These are phyloP conservation scores for Euthynnus affinis DNA, from an alignment of 2,797 vertebrate genomes.

Conservation along the genomic window DNA sequence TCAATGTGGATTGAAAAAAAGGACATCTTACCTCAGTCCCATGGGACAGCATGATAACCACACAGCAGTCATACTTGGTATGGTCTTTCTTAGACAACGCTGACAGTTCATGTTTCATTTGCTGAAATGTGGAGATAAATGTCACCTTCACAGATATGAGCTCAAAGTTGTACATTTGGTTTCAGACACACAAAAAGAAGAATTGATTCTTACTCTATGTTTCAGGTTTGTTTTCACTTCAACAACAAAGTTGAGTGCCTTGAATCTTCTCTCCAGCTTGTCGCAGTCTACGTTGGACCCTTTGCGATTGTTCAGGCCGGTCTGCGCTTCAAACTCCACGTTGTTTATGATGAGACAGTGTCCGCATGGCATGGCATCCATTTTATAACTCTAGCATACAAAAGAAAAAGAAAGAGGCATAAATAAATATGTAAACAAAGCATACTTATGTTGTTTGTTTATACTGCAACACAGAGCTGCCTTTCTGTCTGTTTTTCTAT, in stretches of 20 bases:
- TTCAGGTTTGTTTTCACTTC: slow-evolving; percentile 86
- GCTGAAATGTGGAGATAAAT: slow-evolving; percentile 76
- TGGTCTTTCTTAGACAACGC: slow-evolving; percentile 88
- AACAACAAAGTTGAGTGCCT: slow-evolving; percentile 85
- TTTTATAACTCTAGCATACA: slow-evolving; percentile 86
- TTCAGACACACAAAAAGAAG: neutral
- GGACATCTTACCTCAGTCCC: slow-evolving; percentile 90
- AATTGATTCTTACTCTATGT: slow-evolving; percentile 80
- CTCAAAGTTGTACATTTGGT: neutral
- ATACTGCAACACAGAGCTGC: neutral
- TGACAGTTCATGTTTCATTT: slow-evolving; percentile 85
- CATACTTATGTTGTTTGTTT: neutral
- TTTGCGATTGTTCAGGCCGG: slow-evolving; percentile 71
- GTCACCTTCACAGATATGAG: neutral
- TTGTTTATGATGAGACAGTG: slow-evolving; percentile 97
- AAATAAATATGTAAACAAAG: neutral
- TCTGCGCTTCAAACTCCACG: slow-evolving; percentile 83
- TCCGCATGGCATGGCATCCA: slow-evolving; percentile 90
- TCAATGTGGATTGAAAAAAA: neutral
- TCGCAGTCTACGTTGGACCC: slow-evolving; percentile 91
- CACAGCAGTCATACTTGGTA: slow-evolving; percentile 89
- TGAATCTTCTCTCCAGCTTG: slow-evolving; percentile 89
- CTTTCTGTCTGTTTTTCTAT: neutral
- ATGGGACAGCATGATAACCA: slow-evolving; percentile 94
- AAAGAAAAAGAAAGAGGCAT: neutral